A percentile compares a stretch with the other conserved stretches of the same genome.
Evolutionary conservation across 2,113 vertebrate species (phyloP).

Genomic region (Nycticryphes semicollaris): DNA sequence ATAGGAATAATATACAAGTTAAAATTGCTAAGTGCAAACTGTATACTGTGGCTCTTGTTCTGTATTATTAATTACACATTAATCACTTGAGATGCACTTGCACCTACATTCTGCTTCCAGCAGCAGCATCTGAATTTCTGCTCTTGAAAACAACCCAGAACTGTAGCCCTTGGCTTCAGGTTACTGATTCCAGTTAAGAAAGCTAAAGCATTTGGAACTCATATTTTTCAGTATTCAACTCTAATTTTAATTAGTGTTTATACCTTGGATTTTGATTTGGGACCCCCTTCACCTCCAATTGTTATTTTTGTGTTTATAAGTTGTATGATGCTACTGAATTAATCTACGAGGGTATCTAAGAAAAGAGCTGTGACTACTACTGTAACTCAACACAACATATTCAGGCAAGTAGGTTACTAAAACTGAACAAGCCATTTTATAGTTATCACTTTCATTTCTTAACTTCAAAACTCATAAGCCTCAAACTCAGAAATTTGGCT

Average conservation of each 20-base stretch:
- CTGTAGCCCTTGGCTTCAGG: background rate
- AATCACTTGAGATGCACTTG: background rate
- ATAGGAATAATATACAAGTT: background rate
- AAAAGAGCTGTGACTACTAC: background rate
- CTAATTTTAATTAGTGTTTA: background rate
- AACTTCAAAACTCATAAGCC: background rate
- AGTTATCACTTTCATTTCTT: background rate
- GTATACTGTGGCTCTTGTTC: background rate
- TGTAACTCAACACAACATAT: background rate
- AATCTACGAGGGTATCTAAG: background rate
- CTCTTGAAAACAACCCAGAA: background rate
- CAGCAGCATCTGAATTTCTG: background rate
- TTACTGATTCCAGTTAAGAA: background rate
- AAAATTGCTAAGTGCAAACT: background rate
- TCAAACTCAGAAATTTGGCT: background rate
- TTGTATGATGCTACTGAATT: background rate
- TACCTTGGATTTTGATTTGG: background rate
- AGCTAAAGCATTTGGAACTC: background rate
- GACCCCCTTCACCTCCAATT: background rate
- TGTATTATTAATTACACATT: conserved; percentile 25
- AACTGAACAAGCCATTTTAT: background rate
- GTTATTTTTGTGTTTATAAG: background rate
- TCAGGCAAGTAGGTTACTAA: background rate
- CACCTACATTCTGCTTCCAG: background rate
- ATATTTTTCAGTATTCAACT: background rate